These are phyloP conservation scores for Chironomus striatipennis DNA, from an alignment of 1,140 invertebrate species.

Conservation along the genomic window DNA sequence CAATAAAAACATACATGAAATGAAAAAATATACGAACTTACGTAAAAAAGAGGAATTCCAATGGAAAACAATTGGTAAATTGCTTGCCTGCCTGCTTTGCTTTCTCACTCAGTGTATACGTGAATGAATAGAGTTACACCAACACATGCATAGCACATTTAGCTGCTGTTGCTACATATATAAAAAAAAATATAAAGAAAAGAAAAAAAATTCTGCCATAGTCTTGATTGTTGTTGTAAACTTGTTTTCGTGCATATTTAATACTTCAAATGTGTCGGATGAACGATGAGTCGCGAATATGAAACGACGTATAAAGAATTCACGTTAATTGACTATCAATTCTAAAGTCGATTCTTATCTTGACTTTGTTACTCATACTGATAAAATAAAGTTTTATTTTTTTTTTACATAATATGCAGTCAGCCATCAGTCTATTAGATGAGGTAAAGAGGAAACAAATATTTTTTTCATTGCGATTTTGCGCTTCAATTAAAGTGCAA, in stretches of 20 bases:
- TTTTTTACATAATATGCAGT: neutral
- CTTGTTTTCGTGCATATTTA: slow-evolving; percentile 15
- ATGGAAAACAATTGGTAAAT: slow-evolving; percentile 21
- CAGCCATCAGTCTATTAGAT: neutral
- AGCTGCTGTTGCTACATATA: neutral
- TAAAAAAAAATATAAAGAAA: too few species aligned
- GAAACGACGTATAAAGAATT: neutral
- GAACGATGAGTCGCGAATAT: neutral
- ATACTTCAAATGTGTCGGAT: neutral
- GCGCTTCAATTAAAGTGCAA: neutral
- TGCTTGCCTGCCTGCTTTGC: slow-evolving; percentile 2
- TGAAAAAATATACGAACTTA: neutral
- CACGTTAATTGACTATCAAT: slow-evolving; percentile 17
- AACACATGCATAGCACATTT: neutral
- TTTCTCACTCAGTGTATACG: neutral
- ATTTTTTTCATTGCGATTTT: neutral
- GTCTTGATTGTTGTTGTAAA: neutral
- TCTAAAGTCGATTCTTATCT: neutral
- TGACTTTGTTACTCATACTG: neutral
- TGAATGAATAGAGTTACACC: neutral
- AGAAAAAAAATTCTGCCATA: too few species aligned
- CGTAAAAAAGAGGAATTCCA: slow-evolving; percentile 19
- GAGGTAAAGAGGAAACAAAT: neutral
- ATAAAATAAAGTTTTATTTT: neutral
- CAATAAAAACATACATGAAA: neutral